phyloP scores from a whole-genome alignment of 2,113 vertebrate genomes.

The Xiphophorus maculatus region DNA sequence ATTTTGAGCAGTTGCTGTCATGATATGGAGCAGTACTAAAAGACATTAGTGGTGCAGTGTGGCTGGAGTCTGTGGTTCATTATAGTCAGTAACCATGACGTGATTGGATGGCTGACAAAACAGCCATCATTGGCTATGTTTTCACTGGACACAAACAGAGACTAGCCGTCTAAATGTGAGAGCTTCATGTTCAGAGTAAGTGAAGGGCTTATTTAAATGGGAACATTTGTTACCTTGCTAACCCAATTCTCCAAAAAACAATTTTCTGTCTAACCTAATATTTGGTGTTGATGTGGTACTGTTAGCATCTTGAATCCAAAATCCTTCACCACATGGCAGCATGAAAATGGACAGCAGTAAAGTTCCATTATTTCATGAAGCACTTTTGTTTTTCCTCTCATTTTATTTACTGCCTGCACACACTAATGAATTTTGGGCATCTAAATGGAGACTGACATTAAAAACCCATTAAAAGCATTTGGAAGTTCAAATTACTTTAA shows the following conservation, averaged over 20 bases:
- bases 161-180: neutral
- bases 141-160: neutral
- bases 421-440: no score
- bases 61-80: constrained; percentile 36
- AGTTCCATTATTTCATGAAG: no score
- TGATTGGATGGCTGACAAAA: constrained; percentile 21
- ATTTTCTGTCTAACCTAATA: neutral
- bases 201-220: neutral
- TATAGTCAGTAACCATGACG: constrained; percentile 36
- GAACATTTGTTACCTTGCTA: neutral
- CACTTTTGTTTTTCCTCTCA: no score
- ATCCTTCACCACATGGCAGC: neutral
- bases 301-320: neutral
- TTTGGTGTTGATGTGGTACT: no score
- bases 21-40: constrained; percentile 33
- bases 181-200: neutral
- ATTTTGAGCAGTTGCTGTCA: constrained; percentile 46
- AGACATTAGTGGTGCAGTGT: constrained; percentile 35
- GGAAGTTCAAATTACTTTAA: no score
- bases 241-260: neutral
- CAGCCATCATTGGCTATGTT: constrained; percentile 1
- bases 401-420: no score
- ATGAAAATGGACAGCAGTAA: no score
- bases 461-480: no score
- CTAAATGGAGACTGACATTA: no score